Conservation (phyloP, 2,888 invertebrate genomes). For the Meteorus cinctellus region DNA sequence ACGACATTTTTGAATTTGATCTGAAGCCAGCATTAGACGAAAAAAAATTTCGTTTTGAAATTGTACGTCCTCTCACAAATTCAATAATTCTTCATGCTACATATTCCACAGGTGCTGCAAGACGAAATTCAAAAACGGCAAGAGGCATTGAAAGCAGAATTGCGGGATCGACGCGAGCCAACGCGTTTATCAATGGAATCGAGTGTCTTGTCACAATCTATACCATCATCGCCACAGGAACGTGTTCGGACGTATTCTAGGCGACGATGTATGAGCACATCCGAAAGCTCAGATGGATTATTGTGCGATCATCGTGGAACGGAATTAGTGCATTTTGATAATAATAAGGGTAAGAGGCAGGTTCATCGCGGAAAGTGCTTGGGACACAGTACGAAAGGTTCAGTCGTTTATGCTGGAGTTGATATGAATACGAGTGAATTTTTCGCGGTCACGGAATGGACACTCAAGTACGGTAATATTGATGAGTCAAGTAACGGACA, state of each 20-base stretch:
- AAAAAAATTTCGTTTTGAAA: too few relatives aligned
- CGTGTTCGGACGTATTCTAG: conserved; percentile 64
- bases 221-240: conserved; percentile 68
- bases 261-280: conserved; percentile 74
- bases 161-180: conserved; percentile 74
- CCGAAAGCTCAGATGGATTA: conserved; percentile 76
- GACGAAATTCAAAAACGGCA: conserved; percentile 87
- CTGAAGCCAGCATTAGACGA: too few relatives aligned
- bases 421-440: conserved; percentile 84
- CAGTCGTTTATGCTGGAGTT: conserved; percentile 84
- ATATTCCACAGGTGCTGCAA: conserved; percentile 78
- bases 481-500: conserved; percentile 47
- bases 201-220: conserved; percentile 59
- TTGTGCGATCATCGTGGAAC: conserved; percentile 77
- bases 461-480: conserved; percentile 70
- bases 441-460: conserved; percentile 86
- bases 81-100: conserved; percentile 16
- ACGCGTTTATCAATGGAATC: conserved; percentile 57
- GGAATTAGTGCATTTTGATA: conserved; percentile 75
- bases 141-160: conserved; percentile 83
- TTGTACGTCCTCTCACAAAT: too few relatives aligned
- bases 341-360: conserved; percentile 76
- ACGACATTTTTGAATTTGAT: too few relatives aligned
- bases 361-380: conserved; percentile 86
- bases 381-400: conserved; percentile 84